These are phyloP conservation scores for Pyrocoelia pectoralis DNA, from an alignment of 2,888 invertebrate species.

Conservation along the genomic window DNA sequence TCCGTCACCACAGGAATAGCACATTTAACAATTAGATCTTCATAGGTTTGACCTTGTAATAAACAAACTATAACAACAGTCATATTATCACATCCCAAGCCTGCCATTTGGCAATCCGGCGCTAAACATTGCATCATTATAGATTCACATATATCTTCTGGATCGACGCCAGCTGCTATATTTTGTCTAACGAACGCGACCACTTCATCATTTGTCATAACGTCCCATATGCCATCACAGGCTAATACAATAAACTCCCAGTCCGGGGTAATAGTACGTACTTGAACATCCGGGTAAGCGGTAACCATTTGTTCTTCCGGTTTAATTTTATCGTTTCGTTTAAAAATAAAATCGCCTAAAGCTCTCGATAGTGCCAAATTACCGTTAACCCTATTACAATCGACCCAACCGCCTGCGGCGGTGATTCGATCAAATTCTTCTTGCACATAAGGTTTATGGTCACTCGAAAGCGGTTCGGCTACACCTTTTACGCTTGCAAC, in stretches of 20 bases:
- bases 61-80: constrained; percentile 92
- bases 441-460: constrained; percentile 96
- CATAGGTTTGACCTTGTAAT: constrained; percentile 65
- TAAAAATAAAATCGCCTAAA: constrained; percentile 96
- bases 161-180: constrained; percentile 83
- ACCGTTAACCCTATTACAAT: constrained; percentile 97
- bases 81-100: constrained; percentile 99
- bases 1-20: constrained; percentile 11
- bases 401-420: constrained; percentile 97
- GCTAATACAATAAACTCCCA: constrained; percentile 97
- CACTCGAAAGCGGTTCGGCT: constrained; percentile 81
- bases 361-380: constrained; percentile 96
- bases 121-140: constrained; percentile 94
- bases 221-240: constrained; percentile 99
- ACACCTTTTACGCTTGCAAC: constrained; percentile 87
- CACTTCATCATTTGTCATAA: constrained; percentile 94
- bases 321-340: constrained; percentile 83
- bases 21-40: constrained; percentile 56
- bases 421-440: constrained; percentile 87
- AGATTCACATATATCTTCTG: constrained; percentile 95
- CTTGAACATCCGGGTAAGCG: constrained; percentile 92
- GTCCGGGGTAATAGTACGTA: constrained; percentile 80
- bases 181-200: constrained; percentile 87
- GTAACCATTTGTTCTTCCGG: constrained; percentile 97
- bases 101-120: constrained; percentile 96